Base-by-base conservation (phyloP, 2,888 invertebrate genomes). In the Odontothrips loti region DNA sequence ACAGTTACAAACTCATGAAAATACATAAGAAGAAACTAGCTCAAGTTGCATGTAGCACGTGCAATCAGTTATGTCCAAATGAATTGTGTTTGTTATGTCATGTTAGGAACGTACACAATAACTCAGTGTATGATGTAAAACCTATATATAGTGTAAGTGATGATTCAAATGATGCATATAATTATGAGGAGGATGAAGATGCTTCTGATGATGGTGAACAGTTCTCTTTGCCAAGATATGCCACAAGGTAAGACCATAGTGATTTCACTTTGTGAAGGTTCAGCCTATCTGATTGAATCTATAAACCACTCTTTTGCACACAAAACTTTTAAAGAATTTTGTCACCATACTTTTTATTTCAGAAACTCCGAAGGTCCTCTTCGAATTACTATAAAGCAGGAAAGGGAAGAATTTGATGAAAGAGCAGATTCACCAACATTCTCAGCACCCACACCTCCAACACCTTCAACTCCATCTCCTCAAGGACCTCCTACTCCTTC, bases 91-190 rank as follows among this genome's bases (percentile, higher is more conserved):
- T 75, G 27, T 27, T 12, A 10, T 75, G 68, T 27, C 68, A 75
- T 75, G 68, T 75, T 75, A 9, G 68, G 27, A 75, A 75, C 27
- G 68, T 75, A 8, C 68, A 75, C 68, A 75, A 75, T 75, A 75
- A 75, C 68, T 75, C 27, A 23, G 68, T 75, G 1, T 75, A 75
- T 75, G 68, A 27, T 27, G 68, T 27, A 6, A 17, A 17, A 20
- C 58, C 58, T 58, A 20, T 58, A 12, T 75, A 75, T 27, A 75
- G 12, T 27, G 4, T 75, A 27, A 27, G 23, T 75, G 68, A 75
- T 75, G 68, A 75, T 75, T 75, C 68, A 23, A 75, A 75, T 75
- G 68, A 75, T 75, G 58, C 58, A 20, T 58, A 58, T 58, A 27
- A 27, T 27, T n/a, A 75, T 6, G 27, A 27, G 68, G 68, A 68